A percentile compares a stretch with the other conserved stretches of the same genome.
phyloP scores from a whole-genome alignment of 2,797 vertebrate species.

The Trematomus bernacchii region DNA sequence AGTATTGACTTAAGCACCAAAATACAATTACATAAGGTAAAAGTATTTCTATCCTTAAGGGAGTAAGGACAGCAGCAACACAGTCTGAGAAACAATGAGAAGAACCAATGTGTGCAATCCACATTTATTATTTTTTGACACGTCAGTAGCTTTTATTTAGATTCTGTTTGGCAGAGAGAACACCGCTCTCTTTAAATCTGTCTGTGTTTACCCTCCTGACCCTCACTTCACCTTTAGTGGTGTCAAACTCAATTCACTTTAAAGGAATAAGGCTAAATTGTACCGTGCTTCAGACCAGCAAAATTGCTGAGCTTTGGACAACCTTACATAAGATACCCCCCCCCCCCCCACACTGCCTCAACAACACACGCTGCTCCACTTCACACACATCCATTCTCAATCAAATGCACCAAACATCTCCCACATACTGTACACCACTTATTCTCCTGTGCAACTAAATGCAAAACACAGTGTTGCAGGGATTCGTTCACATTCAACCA shows the following conservation, averaged over 20 bases:
- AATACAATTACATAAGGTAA: neutral
- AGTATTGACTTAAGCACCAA: neutral
- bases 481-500: neutral
- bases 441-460: neutral
- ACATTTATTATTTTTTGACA: constrained; percentile 89
- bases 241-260: constrained; percentile 37
- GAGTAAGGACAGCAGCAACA: neutral
- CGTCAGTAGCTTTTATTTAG: constrained; percentile 8
- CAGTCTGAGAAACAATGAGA: constrained; percentile 1
- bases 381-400: constrained; percentile 35
- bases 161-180: constrained; percentile 20
- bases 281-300: constrained; percentile 39
- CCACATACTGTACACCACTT: neutral
- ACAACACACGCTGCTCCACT: constrained; percentile 25
- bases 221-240: constrained; percentile 33
- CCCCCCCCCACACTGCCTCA: neutral
- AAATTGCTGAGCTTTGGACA: constrained; percentile 27
- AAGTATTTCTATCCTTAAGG: too few relatives aligned
- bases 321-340: constrained; percentile 46
- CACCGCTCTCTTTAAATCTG: constrained; percentile 9
- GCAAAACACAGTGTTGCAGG: neutral
- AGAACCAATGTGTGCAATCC: constrained; percentile 45
- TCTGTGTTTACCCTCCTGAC: constrained; percentile 18
- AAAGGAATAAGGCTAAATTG: constrained; percentile 26
- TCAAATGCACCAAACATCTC: constrained; percentile 28